Evolutionary conservation across 1,140 invertebrate genomes (phyloP), one percentile per base, ranked within the genome.

Genomic region (Anoplolepis gracilipes): DNA sequence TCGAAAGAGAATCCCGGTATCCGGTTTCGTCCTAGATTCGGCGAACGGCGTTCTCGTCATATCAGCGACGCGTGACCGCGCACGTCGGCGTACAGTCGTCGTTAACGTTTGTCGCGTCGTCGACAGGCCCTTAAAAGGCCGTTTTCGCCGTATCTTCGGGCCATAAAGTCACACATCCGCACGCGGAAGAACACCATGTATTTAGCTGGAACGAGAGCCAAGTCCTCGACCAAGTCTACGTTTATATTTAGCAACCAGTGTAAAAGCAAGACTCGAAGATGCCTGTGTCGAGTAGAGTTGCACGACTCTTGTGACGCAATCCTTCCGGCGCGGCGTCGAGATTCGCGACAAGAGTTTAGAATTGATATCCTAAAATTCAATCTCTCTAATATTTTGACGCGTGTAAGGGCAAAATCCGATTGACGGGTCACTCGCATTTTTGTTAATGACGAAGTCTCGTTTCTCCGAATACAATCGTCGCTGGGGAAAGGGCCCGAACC

Each of bases 61-160:
- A 78, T 87, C 90, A 92, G 88, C 89, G 91, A 86, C 90, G 91
- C 92, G 93, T 93, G 92, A 92, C 92, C 91, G 90, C 90, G 91
- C 91, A 93, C 94, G 93, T n/a, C n/a, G 46, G 22, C 78, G 16
- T 53, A 30, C 75, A 49, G 72, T 67, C 70, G 92, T 62, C 73
- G 92, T 92, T 94, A 93, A 94, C 91, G 88, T 76, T 49, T 87
- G 85, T 88, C 87, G 87, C 84, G 69, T 87, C 76, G 72, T 59
- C 67, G 49, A 81, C 61, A 59, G 25, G 28, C 7, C 22, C 25
- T 39, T 42, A 49, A 49, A 46, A 28, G 39, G 11, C 39, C n/a
- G 73, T 78, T 85, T 87, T 89, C 88, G 46, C 76, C 76, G 73
- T 72, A 53, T 30, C 67, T 87, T 90, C 57, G 46, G 36, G n/a